A percentile compares a stretch with the other conserved stretches of the same genome.
Evolutionary conservation across 2,797 vertebrate species (phyloP).

Genomic region (Carcharodon carcharias): DNA sequence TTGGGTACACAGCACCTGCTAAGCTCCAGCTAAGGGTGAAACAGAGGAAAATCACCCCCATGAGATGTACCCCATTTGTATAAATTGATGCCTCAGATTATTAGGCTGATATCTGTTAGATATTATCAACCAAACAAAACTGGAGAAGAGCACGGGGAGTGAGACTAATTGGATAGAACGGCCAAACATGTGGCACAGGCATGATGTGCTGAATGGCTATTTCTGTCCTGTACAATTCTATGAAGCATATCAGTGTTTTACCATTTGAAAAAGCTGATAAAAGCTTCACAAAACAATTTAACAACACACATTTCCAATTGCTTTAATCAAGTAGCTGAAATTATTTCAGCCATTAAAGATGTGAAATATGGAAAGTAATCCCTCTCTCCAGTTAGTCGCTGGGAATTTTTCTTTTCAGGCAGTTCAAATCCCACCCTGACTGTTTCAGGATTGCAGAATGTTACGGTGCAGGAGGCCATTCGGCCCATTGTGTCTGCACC

Average conservation of each 20-base stretch:
- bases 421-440: background rate
- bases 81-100: background rate
- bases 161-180: background rate
- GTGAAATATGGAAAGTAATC: background rate
- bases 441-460: background rate
- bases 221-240: background rate
- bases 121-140: background rate
- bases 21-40: background rate
- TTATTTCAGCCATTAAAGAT: background rate
- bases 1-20: background rate
- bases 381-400: background rate
- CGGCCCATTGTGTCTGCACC: no score
- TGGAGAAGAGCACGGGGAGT: background rate
- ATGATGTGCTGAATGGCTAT: background rate
- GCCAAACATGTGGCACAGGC: background rate
- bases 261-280: background rate
- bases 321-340: background rate
- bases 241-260: background rate
- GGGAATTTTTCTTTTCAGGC: background rate
- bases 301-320: background rate
- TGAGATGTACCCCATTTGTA: background rate
- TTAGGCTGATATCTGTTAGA: background rate
- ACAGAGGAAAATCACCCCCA: background rate
- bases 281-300: background rate
- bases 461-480: no score